Conservation (phyloP, 2,113 vertebrate species). For the Hylia prasina region DNA sequence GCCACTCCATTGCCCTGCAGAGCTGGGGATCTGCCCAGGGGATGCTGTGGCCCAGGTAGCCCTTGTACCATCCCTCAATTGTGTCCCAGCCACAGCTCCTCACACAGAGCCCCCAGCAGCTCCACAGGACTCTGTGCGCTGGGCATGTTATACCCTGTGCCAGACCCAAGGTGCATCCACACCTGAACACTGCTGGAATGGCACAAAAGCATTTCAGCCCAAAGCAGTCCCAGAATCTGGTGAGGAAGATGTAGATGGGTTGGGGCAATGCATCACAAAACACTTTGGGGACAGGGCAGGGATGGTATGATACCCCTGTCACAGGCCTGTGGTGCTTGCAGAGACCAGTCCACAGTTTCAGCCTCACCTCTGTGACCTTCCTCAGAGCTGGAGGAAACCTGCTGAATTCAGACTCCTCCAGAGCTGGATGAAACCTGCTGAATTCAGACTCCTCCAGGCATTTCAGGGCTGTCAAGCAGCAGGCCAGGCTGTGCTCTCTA, state of each 20-base stretch:
- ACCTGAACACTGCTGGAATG: fast-evolving
- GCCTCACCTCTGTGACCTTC: not conserved
- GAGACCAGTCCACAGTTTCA: not conserved
- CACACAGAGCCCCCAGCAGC: not conserved
- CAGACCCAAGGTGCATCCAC: not conserved
- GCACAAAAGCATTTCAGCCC: not conserved
- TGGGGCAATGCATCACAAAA: not conserved
- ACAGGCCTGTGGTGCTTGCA: not conserved
- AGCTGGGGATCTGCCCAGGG: not conserved
- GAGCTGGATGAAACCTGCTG: not conserved
- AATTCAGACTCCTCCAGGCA: not conserved
- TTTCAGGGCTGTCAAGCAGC: not conserved
- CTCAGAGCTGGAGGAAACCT: not conserved
- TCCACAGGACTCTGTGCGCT: not conserved
- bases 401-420: not conserved
- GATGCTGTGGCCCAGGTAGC: not conserved
- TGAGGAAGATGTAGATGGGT: not conserved
- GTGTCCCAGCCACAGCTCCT: not conserved
- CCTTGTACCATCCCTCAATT: not conserved
- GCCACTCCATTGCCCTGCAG: not conserved
- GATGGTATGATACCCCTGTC: not conserved
- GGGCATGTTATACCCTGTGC: fast-evolving
- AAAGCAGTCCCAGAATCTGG: not conserved
- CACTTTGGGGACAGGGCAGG: not conserved
- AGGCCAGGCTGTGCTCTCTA: not conserved